These are phyloP conservation scores for Polyergus mexicanus DNA, from an alignment of 1,140 invertebrate species.

Conservation along the genomic window DNA sequence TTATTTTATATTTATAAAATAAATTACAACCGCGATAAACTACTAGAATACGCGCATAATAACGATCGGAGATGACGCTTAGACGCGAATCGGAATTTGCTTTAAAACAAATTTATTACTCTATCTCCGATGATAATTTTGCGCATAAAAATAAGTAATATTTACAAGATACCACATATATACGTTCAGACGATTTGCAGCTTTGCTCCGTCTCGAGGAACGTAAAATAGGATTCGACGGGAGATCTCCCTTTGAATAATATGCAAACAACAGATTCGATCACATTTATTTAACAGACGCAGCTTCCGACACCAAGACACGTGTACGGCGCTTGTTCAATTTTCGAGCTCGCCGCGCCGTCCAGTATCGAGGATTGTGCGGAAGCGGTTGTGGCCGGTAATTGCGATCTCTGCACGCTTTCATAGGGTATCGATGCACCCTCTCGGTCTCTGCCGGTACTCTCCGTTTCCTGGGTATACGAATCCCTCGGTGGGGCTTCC, in stretches of 20 bases:
- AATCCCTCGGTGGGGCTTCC: slow-evolving; percentile 70
- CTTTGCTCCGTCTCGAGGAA: slow-evolving; percentile 22
- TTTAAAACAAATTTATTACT: slow-evolving; percentile 4
- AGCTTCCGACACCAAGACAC: slow-evolving; percentile 83
- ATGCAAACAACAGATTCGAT: slow-evolving; percentile 45
- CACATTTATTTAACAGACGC: slow-evolving; percentile 80
- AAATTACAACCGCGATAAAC: slow-evolving; percentile 70
- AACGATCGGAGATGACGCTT: slow-evolving; percentile 42
- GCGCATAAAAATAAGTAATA: slow-evolving; percentile 19
- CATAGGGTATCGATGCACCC: slow-evolving; percentile 66
- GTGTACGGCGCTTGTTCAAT: slow-evolving; percentile 82
- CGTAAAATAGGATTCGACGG: background rate
- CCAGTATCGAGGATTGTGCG: slow-evolving; percentile 76
- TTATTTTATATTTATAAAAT: slow-evolving; percentile 77
- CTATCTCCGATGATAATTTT: slow-evolving; percentile 25
- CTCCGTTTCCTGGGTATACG: slow-evolving; percentile 70
- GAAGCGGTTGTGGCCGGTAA: slow-evolving; percentile 71
- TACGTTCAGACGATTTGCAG: slow-evolving; percentile 16
- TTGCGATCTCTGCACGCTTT: slow-evolving; percentile 76
- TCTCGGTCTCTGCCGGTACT: slow-evolving; percentile 74
- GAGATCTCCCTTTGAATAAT: slow-evolving; percentile 36
- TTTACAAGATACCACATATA: slow-evolving; percentile 54
- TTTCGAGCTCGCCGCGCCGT: slow-evolving; percentile 78
- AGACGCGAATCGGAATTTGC: background rate
- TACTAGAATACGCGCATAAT: slow-evolving; percentile 51